phyloP scores from a whole-genome alignment of 2,113 vertebrate species.

The Telmatochromis sp. region DNA sequence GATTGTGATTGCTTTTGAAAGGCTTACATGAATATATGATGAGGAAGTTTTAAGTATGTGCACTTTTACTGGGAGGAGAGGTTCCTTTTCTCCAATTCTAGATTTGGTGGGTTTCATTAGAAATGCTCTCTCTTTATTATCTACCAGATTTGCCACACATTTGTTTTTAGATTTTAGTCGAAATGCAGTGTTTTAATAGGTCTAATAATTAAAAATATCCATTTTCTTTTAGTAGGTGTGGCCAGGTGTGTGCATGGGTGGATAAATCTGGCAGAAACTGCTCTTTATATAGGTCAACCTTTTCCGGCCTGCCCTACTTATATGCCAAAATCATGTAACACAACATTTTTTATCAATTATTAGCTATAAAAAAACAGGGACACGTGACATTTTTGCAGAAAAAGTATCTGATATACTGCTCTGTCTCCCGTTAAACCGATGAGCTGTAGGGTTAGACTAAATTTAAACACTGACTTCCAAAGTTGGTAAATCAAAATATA shows the following conservation, averaged over 20 bases:
- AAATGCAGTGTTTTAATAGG: not conserved
- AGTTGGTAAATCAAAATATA: not conserved
- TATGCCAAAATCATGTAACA: not conserved
- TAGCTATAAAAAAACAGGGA: not conserved
- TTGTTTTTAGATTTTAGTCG: accelerated
- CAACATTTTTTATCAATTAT: not conserved
- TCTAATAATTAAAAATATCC: not conserved
- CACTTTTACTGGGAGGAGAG: not conserved
- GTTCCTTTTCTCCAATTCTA: accelerated
- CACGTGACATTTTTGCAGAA: accelerated
- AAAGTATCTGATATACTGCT: not conserved
- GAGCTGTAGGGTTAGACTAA: not conserved
- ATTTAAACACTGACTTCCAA: not conserved
- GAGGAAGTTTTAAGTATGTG: not conserved
- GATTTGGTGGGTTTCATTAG: not conserved
- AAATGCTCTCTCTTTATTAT: not conserved
- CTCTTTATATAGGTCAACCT: not conserved
- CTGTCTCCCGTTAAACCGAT: accelerated
- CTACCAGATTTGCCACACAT: accelerated
- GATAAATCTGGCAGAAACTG: not conserved
- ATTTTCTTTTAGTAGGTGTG: not conserved
- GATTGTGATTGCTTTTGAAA: accelerated
- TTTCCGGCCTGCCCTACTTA: not conserved
- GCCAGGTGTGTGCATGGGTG: accelerated
- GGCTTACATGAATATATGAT: not conserved